phyloP scores from a whole-genome alignment of 2,888 invertebrate genomes.

The Phragmatobia fuliginosa region DNA sequence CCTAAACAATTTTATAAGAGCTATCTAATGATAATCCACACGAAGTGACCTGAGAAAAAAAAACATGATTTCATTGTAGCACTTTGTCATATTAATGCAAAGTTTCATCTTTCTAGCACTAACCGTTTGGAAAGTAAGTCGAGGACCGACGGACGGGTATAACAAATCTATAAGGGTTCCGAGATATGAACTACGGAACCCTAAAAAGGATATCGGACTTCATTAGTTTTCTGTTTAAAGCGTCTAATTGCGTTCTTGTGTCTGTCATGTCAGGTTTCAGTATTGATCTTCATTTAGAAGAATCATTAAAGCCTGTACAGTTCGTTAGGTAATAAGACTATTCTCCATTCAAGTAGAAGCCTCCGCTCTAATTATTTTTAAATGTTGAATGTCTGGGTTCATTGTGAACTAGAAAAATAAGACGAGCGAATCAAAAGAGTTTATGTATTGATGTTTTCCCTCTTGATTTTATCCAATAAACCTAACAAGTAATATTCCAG shows the following conservation, averaged over 20 bases:
- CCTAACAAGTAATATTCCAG: too few species aligned
- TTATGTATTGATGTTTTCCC: neutral
- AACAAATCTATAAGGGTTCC: too few species aligned
- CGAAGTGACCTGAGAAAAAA: too few species aligned
- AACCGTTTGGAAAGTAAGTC: too few species aligned
- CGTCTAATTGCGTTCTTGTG: neutral
- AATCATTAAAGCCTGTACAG: neutral
- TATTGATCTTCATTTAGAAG: neutral
- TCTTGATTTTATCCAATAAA: neutral
- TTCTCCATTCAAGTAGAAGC: neutral
- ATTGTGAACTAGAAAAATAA: neutral
- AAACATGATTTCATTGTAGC: too few species aligned
- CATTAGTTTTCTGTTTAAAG: neutral
- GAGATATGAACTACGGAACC: too few species aligned
- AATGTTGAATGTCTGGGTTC: neutral
- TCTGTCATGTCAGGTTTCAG: neutral
- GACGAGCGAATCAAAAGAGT: neutral
- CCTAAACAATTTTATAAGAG: too few species aligned
- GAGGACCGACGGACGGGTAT: too few species aligned
- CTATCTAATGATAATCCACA: too few species aligned
- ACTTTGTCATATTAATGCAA: too few species aligned
- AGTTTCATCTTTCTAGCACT: too few species aligned
- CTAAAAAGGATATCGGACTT: too few species aligned
- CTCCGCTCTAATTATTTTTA: neutral
- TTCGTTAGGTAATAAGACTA: neutral